Base-by-base conservation (phyloP, 64 coral and sea anemone species). In the Stylophora pistillata region DNA sequence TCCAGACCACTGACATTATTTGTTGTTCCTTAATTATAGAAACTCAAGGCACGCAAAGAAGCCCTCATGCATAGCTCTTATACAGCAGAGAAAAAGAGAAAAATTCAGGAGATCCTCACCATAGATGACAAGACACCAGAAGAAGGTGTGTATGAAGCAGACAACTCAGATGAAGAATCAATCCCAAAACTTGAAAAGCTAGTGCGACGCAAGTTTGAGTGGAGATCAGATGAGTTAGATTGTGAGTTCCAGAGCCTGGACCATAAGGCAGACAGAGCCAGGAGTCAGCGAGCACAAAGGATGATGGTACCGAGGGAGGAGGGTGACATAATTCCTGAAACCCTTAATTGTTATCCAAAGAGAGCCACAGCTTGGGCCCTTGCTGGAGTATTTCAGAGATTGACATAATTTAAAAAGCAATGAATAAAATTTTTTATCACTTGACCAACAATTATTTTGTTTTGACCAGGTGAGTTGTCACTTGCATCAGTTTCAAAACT, bases 31-130 rank as follows among this genome's bases (percentile, higher is more conserved):
- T 23, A 25, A n/a, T n/a, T n/a, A n/a, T 60, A 81, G 78, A 81
- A 81, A 81, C 78, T 81, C 78, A 81, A 81, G 78, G 29, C 78
- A 47, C 57, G 78, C 26, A 34, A 21, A 81, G 78, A 37, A 63
- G 57, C 78, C 15, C 29, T 81, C 15, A 63, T 34, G 28, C 56
- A 81, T 56, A 32, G 26, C 23, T 21, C 30, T 0, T 81, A 81
- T 30, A 63, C 57, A 4, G 78, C 26, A 10, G 58, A 62, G 14
- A 81, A 81, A 64, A 81, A 81, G 23, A 81, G 56, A 58, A 33
- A 58, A 58, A 23, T 81, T 11, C 15, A 62, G 56, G 78, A 81
- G 26, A 58, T 81, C 58, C 56, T 81, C 0, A 18, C 78, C 16
- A 63, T 63, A 21, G 78, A 81, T 4, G 60, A 33, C 58, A 81